Conservation (phyloP, 2,797 vertebrate species). For the Lacerta bilineata region DNA sequence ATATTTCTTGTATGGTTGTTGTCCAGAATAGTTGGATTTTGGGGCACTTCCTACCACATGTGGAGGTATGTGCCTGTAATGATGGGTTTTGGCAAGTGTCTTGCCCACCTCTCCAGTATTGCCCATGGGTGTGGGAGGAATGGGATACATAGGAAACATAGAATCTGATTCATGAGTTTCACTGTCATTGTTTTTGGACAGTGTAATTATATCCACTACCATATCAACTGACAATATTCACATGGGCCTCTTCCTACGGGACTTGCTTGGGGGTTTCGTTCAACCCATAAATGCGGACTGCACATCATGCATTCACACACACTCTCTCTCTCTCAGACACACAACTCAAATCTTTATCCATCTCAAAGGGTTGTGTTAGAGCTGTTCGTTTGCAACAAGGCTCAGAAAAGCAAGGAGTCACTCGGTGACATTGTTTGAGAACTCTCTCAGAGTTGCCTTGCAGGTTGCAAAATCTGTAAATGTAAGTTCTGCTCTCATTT, state of each 20-base stretch:
- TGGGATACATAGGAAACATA: too few species aligned
- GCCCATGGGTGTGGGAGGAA: too few species aligned
- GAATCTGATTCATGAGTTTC: too few species aligned
- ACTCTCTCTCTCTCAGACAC: too few species aligned
- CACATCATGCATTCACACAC: not conserved
- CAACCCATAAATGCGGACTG: not conserved
- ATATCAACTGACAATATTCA: not conserved
- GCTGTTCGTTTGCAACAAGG: conserved; percentile 67
- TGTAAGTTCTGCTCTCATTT: conserved; percentile 71
- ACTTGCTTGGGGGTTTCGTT: not conserved
- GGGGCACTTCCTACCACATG: too few species aligned
- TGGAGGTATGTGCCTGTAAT: too few species aligned
- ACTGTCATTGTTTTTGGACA: too few species aligned
- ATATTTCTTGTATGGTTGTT: too few species aligned
- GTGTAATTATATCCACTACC: not conserved
- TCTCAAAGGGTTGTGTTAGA: conserved; percentile 69
- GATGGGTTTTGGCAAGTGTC: too few species aligned
- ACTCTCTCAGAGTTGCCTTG: conserved; percentile 74
- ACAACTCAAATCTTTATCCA: conserved; percentile 38
- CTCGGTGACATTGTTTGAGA: conserved; percentile 74
- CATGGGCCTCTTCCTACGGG: not conserved
- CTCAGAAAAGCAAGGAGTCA: conserved; percentile 67
- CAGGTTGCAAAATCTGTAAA: conserved; percentile 75
- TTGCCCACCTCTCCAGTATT: too few species aligned
- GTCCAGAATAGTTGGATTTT: too few species aligned